Conservation (phyloP, 2,797 vertebrate genomes). For the Rhinichthys osculus region DNA sequence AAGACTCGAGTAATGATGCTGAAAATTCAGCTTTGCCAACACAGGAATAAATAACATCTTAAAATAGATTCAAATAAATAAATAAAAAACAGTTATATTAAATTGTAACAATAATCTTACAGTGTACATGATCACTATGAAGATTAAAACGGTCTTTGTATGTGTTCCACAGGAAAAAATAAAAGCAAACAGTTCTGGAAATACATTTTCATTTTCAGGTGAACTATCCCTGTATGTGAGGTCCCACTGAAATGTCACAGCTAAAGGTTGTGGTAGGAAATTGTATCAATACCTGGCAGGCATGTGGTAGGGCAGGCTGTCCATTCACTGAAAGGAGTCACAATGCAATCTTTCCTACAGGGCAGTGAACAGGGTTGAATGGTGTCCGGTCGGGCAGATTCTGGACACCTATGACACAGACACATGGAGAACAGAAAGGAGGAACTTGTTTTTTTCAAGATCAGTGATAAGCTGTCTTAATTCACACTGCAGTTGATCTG, state of each 20-base stretch:
- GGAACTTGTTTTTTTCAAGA: background rate
- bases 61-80: background rate
- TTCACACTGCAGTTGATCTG: constrained; percentile 58
- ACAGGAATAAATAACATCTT: background rate
- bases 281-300: constrained; percentile 78
- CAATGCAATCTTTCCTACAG: constrained; percentile 90
- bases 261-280: constrained; percentile 16
- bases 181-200: background rate
- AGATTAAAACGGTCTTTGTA: background rate
- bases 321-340: constrained; percentile 96
- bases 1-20: background rate
- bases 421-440: background rate
- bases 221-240: background rate
- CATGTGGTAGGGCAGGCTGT: constrained; percentile 86
- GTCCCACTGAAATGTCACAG: constrained; percentile 21
- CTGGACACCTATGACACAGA: constrained; percentile 82
- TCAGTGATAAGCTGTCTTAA: constrained; percentile 62
- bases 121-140: background rate
- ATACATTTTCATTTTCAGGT: background rate
- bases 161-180: background rate
- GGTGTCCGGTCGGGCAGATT: constrained; percentile 83
- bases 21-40: background rate
- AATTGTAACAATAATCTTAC: background rate
- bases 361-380: constrained; percentile 83
- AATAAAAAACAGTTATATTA: background rate